A percentile compares a stretch with the other conserved stretches of the same genome.
Evolutionary conservation across 2,888 invertebrate species (phyloP).

Genomic region (Augiades crinisus): DNA sequence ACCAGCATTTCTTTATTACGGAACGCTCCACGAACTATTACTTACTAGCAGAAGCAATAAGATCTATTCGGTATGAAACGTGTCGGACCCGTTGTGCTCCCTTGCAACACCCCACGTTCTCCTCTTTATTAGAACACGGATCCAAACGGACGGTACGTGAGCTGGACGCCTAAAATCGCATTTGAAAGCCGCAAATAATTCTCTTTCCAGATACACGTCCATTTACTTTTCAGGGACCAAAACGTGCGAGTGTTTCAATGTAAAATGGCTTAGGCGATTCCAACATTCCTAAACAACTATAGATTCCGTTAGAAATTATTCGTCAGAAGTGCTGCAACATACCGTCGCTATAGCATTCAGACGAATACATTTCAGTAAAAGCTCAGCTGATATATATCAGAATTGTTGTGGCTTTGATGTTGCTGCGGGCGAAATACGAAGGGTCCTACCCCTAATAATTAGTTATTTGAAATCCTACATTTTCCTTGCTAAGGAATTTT

Average conservation of each 20-base stretch:
- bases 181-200: conserved; percentile 26
- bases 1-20: conserved; percentile 15
- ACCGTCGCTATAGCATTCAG: too few relatives aligned
- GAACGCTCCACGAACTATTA: conserved; percentile 6
- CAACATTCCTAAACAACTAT: not conserved
- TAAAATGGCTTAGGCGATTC: conserved; percentile 11
- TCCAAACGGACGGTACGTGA: conserved; percentile 23
- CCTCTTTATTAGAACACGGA: conserved; percentile 21
- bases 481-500: not conserved
- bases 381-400: too few relatives aligned
- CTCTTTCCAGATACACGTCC: conserved; percentile 16
- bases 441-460: not conserved
- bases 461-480: too few relatives aligned
- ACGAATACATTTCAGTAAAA: too few relatives aligned
- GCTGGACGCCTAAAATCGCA: conserved; percentile 14
- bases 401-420: not conserved
- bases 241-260: conserved; percentile 18
- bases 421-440: not conserved
- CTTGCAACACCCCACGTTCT: conserved; percentile 18
- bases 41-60: conserved; percentile 10
- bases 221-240: conserved; percentile 22
- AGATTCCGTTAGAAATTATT: not conserved
- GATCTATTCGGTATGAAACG: conserved; percentile 17
- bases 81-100: conserved; percentile 10
- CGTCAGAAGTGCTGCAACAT: too few relatives aligned